Evolutionary conservation across 2,113 vertebrate genomes (phyloP), one percentile per base, ranked within the genome.

Genomic region (Eurypyga helias): DNA sequence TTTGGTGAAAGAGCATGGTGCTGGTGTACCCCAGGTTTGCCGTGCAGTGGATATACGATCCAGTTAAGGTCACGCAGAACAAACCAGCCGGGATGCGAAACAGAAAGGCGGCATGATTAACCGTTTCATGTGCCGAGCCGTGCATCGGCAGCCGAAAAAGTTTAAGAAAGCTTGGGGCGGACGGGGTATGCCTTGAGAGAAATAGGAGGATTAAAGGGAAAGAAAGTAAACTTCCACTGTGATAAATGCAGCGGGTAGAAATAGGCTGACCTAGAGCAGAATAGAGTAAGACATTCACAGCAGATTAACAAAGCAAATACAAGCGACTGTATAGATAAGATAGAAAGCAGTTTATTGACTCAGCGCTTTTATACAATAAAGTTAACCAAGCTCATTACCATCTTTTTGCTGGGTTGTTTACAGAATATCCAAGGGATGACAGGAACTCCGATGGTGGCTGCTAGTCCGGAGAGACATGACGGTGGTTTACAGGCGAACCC

Each of bases 401-500:
- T 96, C 76, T 92, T 97, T 41, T 90, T 73, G 65, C 96, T 83
- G 95, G 80, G 69, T 90, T 98, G 82, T 98, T 97, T 98, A 75
- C 98, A 99, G 99, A 99, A 99, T 98, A 99, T 99, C 98, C 99
- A 99, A 89, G 99, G 99, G 77, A 99, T 99, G 99, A 99, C 99
- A 77, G 99, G 99, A 93, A 99, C 99, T 93, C 99, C 99, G 48
- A 99, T 99, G 99, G 99, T 99, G 97, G 99, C 99, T 60, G 98
- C 99, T 84, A 99, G 99, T 97, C 99, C 99, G 17, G 99, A 99
- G 98, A 99, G 99, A 94, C 99, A 99, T 16, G 99, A 99, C n/a
- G 99, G 99, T 48, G 99, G 99, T 96, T 98, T 99, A 81, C 99
- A 99, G 97, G 99, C 99, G 36, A 99, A 99, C 98, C 98, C 99